phyloP scores from a whole-genome alignment of 2,888 invertebrate species.

The Plemyria rubiginata region DNA sequence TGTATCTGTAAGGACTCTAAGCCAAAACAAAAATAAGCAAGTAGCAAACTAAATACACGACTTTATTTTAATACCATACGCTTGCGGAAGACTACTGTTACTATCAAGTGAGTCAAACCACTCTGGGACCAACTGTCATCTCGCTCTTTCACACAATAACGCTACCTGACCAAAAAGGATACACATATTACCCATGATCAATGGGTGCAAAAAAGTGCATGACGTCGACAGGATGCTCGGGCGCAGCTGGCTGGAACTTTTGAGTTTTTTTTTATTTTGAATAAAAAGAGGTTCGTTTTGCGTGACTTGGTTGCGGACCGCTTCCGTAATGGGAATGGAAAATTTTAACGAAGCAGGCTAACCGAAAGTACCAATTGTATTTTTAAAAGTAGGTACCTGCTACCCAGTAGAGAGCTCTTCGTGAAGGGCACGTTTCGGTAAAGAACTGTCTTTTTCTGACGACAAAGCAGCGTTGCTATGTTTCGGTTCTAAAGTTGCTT shows the following conservation, averaged over 20 bases:
- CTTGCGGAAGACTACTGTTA: conserved; percentile 78
- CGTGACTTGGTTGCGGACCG: conserved; percentile 72
- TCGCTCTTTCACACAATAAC: conserved; percentile 49
- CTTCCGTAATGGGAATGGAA: conserved; percentile 78
- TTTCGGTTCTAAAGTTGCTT: no score
- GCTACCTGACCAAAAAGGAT: conserved; percentile 57
- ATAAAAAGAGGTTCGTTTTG: conserved; percentile 79
- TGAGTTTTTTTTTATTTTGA: conserved; percentile 65
- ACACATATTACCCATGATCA: conserved; percentile 60
- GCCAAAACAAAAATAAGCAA: conserved; percentile 52
- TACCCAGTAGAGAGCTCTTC: no score
- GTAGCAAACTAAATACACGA: conserved; percentile 49
- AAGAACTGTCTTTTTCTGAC: no score
- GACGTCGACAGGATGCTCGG: conserved; percentile 81
- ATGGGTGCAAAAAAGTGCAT: conserved; percentile 75
- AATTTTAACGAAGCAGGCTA: conserved; percentile 72
- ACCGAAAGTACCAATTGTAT: not conserved
- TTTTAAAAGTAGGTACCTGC: no score
- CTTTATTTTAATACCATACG: conserved; percentile 65
- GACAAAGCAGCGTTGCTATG: no score
- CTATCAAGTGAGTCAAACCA: conserved; percentile 59
- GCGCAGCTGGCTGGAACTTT: conserved; percentile 83
- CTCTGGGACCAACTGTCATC: conserved; percentile 54
- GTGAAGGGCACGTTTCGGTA: no score
- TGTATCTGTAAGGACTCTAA: no score